Evolutionary conservation across 2,797 vertebrate species (phyloP), one percentile per base, ranked within the genome.

Genomic region (Chloroceryle inda): DNA sequence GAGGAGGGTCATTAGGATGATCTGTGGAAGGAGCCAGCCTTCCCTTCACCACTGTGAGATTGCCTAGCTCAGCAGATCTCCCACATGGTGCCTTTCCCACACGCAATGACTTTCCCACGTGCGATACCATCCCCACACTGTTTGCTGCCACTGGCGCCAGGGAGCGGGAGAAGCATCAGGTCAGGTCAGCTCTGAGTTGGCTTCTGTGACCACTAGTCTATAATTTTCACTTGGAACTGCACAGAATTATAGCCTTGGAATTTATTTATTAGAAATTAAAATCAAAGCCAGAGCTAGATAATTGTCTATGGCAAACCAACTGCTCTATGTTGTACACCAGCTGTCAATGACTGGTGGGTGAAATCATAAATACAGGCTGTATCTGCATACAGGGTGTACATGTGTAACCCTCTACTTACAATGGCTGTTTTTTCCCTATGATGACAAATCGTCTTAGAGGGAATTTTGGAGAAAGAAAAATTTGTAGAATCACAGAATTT

Each of bases 81-180:
- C 40, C 85, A 56, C 23, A 7, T 3, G 52, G 85, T 63, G 47
- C 18, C 27, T 79, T 74, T 47, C 37, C 24, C n/a, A 49, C 0
- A 0, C 0, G 1, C 0, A 4, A 50, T 64, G 49, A 40, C 22
- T 55, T 88, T 64, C 49, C 38, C 38, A 31, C 0, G 1, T 13
- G 4, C 0, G 1, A 71, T 42, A 10, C 33, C 10, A 52, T 90
- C 47, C 37, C 50, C 47, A 20, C 0, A 0, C 0, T 10, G 5
- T 17, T 67, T 27, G 27, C 49, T 47, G 55, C 38, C 6, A 6
- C 50, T 0, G 20, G 81, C 4, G 13, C 88, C n/a, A 73, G 71
- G 35, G 56, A 66, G 1, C 15, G 29, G 8, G 20, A 76, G 42
- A 55, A 89, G 42, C 56, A 21, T 8, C 22, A 26, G 38, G 50